These are phyloP conservation scores for Metaphire vulgaris DNA, from an alignment of 1,140 invertebrate genomes.

Conservation along the genomic window DNA sequence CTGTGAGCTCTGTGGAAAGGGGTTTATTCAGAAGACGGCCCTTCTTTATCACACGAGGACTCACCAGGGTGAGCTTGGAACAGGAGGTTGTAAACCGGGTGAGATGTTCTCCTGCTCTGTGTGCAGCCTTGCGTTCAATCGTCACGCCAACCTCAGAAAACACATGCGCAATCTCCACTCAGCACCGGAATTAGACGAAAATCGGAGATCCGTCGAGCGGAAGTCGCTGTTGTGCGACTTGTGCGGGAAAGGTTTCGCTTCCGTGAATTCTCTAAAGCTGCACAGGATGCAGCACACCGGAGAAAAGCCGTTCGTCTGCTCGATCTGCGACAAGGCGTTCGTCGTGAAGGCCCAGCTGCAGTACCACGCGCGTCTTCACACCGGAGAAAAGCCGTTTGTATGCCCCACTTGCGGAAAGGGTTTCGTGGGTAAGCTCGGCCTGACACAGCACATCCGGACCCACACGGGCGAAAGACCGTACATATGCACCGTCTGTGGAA, in stretches of 20 bases:
- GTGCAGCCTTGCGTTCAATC: background rate
- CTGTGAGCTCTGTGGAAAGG: constrained; percentile 53
- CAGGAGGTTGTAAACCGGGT: constrained; percentile 53
- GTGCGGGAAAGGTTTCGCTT: constrained; percentile 14
- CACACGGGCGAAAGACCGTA: constrained; percentile 84
- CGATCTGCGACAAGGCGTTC: constrained; percentile 65
- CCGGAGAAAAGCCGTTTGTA: constrained; percentile 84
- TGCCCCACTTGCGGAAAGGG: constrained; percentile 90
- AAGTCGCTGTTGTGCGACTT: constrained; percentile 10
- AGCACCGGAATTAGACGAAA: background rate
- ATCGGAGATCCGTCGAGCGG: background rate
- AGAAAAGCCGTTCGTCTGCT: background rate
- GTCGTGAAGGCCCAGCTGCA: constrained; percentile 89
- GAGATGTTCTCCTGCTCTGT: constrained; percentile 62
- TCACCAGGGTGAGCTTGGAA: constrained; percentile 65
- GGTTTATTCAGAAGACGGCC: constrained; percentile 88
- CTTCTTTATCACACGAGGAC: constrained; percentile 81
- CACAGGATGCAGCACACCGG: constrained; percentile 1
- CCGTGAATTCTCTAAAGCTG: constrained; percentile 13
- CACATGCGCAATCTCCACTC: background rate
- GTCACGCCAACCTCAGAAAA: background rate
- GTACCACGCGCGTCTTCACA: constrained; percentile 89
- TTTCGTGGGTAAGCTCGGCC: constrained; percentile 91
- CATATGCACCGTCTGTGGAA: constrained; percentile 68
- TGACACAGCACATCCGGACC: constrained; percentile 96